Evolutionary conservation across 2,888 invertebrate genomes (phyloP), one percentile per base, ranked within the genome.

Genomic region (Carcina quercana): DNA sequence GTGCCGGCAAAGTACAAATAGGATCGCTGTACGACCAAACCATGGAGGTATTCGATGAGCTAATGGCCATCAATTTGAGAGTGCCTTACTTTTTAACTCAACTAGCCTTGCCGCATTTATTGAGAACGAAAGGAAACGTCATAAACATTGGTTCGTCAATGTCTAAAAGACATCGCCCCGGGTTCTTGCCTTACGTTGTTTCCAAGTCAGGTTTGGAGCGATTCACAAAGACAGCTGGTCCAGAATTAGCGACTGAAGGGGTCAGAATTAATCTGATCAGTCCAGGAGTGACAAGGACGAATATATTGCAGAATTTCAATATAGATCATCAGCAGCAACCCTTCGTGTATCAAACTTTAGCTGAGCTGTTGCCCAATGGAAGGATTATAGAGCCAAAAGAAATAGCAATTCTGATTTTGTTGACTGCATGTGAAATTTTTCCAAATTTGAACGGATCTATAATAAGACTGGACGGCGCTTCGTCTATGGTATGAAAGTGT

Each of bases 61-160:
- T 67, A 6, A 63, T 69, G 53, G 59, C 53, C 1, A 58, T 68
- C 13, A 64, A 66, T 32, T 45, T 66, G n/a, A 40, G 66, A 25
- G 61, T 69, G 1, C 67, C 66, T 0, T 65, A 63, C 26, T 37
- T 47, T 12, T 15, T 70, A 13, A 54, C 64, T 0, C 60, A 66
- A 25, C 25, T 67, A 14, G 56, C 58, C 0, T 34, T 68, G 30
- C 69, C 67, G 1, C 42, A 68, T 34, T 29, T 70, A 22, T 40
- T 53, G n/a, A 55, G 57, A 28, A 64, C 62, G 0, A 68, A 62
- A 50, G 68, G 69, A 0, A 68, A 64, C 19, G 54, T 70, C 8
- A 41, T 70, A 1, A 70, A 70, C 10, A 46, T 69, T 6, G 60
- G 60, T 2, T 56, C 57, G 2, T 58, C 66, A 1, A 47, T 62